A percentile compares a stretch with the other conserved stretches of the same genome.
Evolutionary conservation across 2,888 invertebrate genomes (phyloP).

Genomic region (Hydraecia micacea): DNA sequence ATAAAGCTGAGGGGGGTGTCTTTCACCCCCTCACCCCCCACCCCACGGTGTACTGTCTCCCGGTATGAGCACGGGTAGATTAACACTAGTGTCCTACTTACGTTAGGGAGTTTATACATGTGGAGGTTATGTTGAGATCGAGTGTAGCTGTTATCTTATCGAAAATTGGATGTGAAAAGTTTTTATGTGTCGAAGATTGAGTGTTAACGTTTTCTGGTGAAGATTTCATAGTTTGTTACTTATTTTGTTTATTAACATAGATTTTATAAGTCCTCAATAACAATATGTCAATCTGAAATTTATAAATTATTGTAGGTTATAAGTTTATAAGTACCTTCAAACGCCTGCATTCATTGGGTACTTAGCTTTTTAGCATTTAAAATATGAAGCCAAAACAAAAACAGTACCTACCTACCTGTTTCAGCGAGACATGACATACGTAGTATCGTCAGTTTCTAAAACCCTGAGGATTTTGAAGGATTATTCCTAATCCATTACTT

Average conservation of each 20-base stretch:
- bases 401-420: neutral
- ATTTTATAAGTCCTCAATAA: neutral
- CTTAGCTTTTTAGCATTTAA: too few species aligned
- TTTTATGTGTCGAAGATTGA: neutral
- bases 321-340: neutral
- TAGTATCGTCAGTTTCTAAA: neutral
- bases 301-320: neutral
- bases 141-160: slow-evolving; percentile 3
- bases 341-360: neutral
- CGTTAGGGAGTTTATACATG: slow-evolving; percentile 8
- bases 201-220: neutral
- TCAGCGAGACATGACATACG: neutral
- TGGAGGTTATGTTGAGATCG: neutral
- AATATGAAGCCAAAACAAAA: neutral
- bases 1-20: slow-evolving; percentile 38
- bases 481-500: too few species aligned
- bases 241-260: neutral
- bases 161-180: neutral
- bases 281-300: neutral
- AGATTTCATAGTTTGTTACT: neutral
- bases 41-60: slow-evolving; percentile 26
- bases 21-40: slow-evolving; percentile 28
- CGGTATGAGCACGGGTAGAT: slow-evolving; percentile 57
- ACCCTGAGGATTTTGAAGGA: neutral
- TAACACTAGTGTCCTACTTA: slow-evolving; percentile 60